Evolutionary conservation across 2,888 invertebrate genomes (phyloP).

Genomic region (Rhagonycha fulva): DNA sequence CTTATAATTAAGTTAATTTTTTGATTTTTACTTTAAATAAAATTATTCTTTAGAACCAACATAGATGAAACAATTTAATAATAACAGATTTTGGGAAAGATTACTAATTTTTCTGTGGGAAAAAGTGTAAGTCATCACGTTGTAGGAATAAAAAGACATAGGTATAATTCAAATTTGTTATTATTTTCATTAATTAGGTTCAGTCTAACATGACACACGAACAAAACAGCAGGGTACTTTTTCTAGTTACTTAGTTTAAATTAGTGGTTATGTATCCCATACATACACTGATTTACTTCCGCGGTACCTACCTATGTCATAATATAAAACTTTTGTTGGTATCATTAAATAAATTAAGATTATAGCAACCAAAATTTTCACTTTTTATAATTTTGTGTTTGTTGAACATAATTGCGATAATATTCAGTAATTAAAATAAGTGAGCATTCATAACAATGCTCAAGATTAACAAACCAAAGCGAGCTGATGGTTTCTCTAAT

Average conservation of each 20-base stretch:
- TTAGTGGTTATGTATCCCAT: background rate
- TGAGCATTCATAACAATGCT: slow-evolving; percentile 38
- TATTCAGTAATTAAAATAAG: slow-evolving; percentile 37
- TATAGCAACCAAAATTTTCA: slow-evolving; percentile 32
- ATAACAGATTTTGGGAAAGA: background rate
- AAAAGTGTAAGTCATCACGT: background rate
- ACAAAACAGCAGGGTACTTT: background rate
- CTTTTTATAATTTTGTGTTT: slow-evolving; percentile 36
- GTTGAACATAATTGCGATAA: slow-evolving; percentile 39
- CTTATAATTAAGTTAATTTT: background rate
- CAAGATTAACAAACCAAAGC: slow-evolving; percentile 41
- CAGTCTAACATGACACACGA: background rate
- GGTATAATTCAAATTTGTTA: background rate
- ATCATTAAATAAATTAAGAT: slow-evolving; percentile 23
- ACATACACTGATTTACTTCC: slow-evolving; percentile 1
- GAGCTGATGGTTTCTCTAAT: slow-evolving; percentile 34
- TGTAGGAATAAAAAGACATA: background rate
- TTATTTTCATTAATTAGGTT: background rate
- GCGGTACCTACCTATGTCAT: slow-evolving; percentile 1
- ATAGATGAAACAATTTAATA: background rate
- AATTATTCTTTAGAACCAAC: background rate
- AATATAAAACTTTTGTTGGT: slow-evolving; percentile 6
- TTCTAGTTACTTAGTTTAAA: background rate
- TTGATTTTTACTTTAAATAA: background rate
- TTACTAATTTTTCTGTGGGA: background rate